phyloP scores from a whole-genome alignment of 2,797 vertebrate species.

The Brachyalestes nurse region DNA sequence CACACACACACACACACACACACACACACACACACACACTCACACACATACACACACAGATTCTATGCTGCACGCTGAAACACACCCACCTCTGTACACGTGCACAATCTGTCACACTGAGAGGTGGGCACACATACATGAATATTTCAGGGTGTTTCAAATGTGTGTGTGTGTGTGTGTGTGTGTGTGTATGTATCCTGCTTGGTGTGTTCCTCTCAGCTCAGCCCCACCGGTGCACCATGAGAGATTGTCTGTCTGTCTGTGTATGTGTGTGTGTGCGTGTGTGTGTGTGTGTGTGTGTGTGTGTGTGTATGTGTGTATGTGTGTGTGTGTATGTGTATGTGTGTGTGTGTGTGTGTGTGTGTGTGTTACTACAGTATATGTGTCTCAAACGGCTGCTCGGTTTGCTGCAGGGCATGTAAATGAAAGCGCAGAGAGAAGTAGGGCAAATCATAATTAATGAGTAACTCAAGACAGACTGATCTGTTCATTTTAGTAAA shows the following conservation, averaged over 20 bases:
- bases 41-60: slow-evolving; percentile 49
- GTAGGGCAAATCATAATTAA: slow-evolving; percentile 4
- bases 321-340: background rate
- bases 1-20: slow-evolving; percentile 10
- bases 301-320: background rate
- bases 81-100: background rate
- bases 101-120: slow-evolving; percentile 63
- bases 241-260: background rate
- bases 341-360: background rate
- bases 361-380: background rate
- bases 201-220: background rate
- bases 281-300: background rate
- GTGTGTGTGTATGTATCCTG: background rate
- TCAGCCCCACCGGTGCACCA: background rate
- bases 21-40: slow-evolving; percentile 6
- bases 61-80: background rate
- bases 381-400: slow-evolving; percentile 1
- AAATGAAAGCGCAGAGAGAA: slow-evolving; percentile 5
- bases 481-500: background rate
- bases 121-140: slow-evolving; percentile 71
- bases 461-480: background rate
- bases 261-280: background rate
- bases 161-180: slow-evolving; percentile 24
- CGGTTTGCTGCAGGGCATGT: slow-evolving; percentile 1
- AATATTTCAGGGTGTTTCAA: slow-evolving; percentile 77